Conservation (phyloP, 2,113 vertebrate species). For the Hippolais icterina region DNA sequence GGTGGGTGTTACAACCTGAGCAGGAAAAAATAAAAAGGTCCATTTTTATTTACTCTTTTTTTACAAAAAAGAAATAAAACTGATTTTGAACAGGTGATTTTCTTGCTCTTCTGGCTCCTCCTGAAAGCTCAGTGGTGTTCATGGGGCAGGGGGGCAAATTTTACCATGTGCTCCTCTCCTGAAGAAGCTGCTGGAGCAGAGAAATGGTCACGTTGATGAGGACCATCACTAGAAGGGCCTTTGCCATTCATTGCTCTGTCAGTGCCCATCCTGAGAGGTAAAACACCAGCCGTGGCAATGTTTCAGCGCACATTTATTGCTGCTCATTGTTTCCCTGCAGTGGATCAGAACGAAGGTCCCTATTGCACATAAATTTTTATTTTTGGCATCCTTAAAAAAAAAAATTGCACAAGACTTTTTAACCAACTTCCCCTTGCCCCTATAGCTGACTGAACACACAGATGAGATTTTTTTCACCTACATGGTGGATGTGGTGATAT, state of each 20-base stretch:
- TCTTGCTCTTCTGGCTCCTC: neutral
- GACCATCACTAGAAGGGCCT: neutral
- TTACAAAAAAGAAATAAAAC: constrained; percentile 28
- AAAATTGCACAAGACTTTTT: constrained; percentile 17
- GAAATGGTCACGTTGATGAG: neutral
- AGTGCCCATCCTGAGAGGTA: neutral
- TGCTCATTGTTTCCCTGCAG: constrained; percentile 66
- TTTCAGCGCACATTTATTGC: constrained; percentile 73
- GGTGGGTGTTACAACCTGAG: neutral
- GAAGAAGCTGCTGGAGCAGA: neutral
- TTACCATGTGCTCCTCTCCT: fast-evolving
- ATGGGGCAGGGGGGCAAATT: neutral
- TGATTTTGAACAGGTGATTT: neutral
- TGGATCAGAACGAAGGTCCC: constrained; percentile 35
- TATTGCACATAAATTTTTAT: constrained; percentile 58
- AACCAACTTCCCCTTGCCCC: neutral
- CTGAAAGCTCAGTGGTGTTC: neutral
- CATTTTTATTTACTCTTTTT: constrained; percentile 34
- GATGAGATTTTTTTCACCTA: neutral
- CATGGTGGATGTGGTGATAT: neutral
- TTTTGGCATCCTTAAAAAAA: constrained; percentile 65
- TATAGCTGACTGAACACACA: neutral
- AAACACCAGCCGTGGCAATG: neutral
- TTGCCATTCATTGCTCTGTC: neutral
- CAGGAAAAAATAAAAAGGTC: neutral